Percentiles rank a stretch among this genome's conserved stretches.
phyloP scores from a whole-genome alignment of 2,888 invertebrate species.

The Limnephilus marmoratus region DNA sequence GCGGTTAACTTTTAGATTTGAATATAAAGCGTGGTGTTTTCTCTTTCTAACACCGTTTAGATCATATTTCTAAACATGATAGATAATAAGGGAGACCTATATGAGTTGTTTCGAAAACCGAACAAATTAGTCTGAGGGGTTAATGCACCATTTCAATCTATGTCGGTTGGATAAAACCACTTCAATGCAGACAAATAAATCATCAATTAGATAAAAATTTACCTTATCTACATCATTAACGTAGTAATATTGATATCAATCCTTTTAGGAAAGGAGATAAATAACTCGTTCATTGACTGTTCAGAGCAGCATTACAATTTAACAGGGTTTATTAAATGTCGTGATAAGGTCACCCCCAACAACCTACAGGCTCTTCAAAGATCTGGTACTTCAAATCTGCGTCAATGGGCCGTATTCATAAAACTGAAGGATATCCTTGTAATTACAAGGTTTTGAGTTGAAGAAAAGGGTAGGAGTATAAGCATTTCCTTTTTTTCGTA shows the following conservation, averaged over 20 bases:
- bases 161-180: not conserved
- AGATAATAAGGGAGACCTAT: too few relatives aligned
- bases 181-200: not conserved
- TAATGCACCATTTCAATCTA: not conserved
- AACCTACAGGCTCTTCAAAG: not conserved
- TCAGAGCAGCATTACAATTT: not conserved
- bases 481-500: too few relatives aligned
- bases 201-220: not conserved
- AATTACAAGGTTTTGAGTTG: too few relatives aligned
- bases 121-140: too few relatives aligned
- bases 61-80: too few relatives aligned
- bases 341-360: not conserved
- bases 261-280: not conserved
- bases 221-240: not conserved
- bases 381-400: not conserved
- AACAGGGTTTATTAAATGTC: not conserved
- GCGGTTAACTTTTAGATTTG: too few relatives aligned
- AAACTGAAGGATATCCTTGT: too few relatives aligned
- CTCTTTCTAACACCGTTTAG: too few relatives aligned
- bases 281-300: not conserved
- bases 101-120: too few relatives aligned
- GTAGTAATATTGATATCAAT: not conserved
- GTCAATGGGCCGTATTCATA: not conserved
- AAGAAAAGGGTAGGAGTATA: too few relatives aligned
- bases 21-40: too few relatives aligned